A percentile compares a stretch with the other conserved stretches of the same genome.
Evolutionary conservation across 2,888 invertebrate species (phyloP).

Genomic region (Xanthorhoe designata): DNA sequence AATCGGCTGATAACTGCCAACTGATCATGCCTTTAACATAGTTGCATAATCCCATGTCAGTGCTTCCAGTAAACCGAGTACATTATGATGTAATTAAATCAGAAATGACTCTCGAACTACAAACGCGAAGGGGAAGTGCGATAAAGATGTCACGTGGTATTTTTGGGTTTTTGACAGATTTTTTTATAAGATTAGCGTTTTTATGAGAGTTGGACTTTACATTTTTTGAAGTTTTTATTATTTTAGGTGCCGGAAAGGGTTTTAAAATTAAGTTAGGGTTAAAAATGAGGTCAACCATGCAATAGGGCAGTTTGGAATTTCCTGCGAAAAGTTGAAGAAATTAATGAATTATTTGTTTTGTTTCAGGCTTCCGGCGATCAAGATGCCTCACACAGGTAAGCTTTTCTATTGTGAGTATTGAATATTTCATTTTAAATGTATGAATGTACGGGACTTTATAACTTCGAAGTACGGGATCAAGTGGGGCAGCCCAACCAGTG

Average conservation of each 20-base stretch:
- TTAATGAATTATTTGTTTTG: constrained; percentile 30
- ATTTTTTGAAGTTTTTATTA: constrained; percentile 43
- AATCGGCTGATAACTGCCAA: background rate
- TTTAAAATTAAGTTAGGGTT: constrained; percentile 38
- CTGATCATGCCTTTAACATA: background rate
- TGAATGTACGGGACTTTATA: background rate
- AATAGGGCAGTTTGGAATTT: constrained; percentile 38
- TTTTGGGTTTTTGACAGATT: constrained; percentile 61
- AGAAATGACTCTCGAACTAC: constrained; percentile 11
- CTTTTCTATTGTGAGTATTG: constrained; percentile 12
- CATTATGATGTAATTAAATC: constrained; percentile 7
- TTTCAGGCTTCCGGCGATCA: constrained; percentile 51
- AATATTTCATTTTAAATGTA: background rate
- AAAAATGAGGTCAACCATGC: constrained; percentile 42
- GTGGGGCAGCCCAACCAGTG: too few relatives aligned
- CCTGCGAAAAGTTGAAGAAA: constrained; percentile 21
- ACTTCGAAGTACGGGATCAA: too few relatives aligned
- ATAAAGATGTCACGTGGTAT: constrained; percentile 77
- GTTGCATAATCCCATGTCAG: background rate
- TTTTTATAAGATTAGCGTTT: constrained; percentile 55
- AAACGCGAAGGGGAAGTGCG: constrained; percentile 49
- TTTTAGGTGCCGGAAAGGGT: constrained; percentile 34
- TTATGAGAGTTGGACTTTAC: constrained; percentile 44
- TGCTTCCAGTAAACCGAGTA: background rate
- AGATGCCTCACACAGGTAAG: constrained; percentile 80